Evolutionary conservation across 2,888 invertebrate species (phyloP), one percentile per base, ranked within the genome.

Genomic region (Priocnemis perturbator): DNA sequence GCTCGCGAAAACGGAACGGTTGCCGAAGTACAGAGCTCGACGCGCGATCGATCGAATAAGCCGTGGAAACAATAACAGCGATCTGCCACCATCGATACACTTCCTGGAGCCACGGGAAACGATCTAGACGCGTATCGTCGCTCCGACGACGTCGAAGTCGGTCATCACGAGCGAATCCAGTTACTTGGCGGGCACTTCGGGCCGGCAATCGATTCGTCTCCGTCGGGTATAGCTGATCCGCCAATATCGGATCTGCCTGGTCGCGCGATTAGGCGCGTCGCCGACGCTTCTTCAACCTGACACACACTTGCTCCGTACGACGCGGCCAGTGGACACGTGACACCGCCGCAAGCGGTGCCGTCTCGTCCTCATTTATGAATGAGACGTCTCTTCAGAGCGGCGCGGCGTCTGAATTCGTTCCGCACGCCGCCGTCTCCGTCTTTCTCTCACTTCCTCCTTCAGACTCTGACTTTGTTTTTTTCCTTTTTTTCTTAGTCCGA

Each of bases 121-220:
- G 74, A 71, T 74, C 70, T 9, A 3, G 47, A 61, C 37, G 37
- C 37, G 37, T 37, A 37, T 37, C 37, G 7, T 37, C 37, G 37
- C 7, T 9, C 68, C 71, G 74, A 37, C 37, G 37, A 3, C 37
- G 37, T 26, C 37, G 37, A 83, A 81, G 81, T 83, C 81, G 78
- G 83, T 83, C 83, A 82, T 79, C 79, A 79, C 81, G 63, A 44
- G 55, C 52, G 74, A 79, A 81, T 81, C 81, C 84, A 84, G 84
- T 84, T 84, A 84, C 82, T 82, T 77, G 73, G 74, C 77, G 74
- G 50, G 69, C 66, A 62, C 67, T 59, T 61, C 76, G 77, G 73
- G 72, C 79, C 74, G 77, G 71, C 81, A 80, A 84, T 85, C 83
- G 83, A 85, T 85, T 86, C 82, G 84, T 85, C 81, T 79, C 79